Evolutionary conservation across 2,888 invertebrate species (phyloP).

Genomic region (Euzophera pinguis): DNA sequence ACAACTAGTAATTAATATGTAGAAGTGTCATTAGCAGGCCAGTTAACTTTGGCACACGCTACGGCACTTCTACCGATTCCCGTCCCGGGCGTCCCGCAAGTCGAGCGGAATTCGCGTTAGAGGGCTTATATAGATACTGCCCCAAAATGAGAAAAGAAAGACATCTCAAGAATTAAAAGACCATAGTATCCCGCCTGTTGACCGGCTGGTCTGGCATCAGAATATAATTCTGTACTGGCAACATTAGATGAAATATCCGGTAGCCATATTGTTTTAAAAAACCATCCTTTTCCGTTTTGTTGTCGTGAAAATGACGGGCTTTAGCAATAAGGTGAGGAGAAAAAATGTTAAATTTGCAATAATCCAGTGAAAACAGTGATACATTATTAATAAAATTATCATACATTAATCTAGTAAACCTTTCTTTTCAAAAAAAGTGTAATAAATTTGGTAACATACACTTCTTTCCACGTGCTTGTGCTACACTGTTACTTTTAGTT

Average conservation of each 20-base stretch:
- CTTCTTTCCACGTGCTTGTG: slow-evolving; percentile 26
- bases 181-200: too few relatives aligned
- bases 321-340: slow-evolving; percentile 87
- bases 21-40: too few relatives aligned
- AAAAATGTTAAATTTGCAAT: slow-evolving; percentile 32
- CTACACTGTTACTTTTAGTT: background rate
- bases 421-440: background rate
- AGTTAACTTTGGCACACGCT: too few relatives aligned
- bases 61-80: too few relatives aligned
- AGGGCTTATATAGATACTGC: too few relatives aligned
- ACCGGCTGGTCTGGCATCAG: too few relatives aligned
- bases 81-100: too few relatives aligned
- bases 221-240: too few relatives aligned
- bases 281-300: slow-evolving; percentile 83
- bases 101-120: too few relatives aligned
- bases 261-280: slow-evolving; percentile 73
- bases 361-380: slow-evolving; percentile 13
- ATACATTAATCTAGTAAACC: background rate
- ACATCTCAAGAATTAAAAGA: too few relatives aligned
- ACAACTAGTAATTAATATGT: too few relatives aligned
- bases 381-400: background rate
- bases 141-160: too few relatives aligned
- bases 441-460: slow-evolving; percentile 5
- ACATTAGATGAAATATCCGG: slow-evolving; percentile 51
- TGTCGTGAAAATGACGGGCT: slow-evolving; percentile 88